Evolutionary conservation across 2,113 vertebrate genomes (phyloP).

Genomic region (Apteryx owenii): DNA sequence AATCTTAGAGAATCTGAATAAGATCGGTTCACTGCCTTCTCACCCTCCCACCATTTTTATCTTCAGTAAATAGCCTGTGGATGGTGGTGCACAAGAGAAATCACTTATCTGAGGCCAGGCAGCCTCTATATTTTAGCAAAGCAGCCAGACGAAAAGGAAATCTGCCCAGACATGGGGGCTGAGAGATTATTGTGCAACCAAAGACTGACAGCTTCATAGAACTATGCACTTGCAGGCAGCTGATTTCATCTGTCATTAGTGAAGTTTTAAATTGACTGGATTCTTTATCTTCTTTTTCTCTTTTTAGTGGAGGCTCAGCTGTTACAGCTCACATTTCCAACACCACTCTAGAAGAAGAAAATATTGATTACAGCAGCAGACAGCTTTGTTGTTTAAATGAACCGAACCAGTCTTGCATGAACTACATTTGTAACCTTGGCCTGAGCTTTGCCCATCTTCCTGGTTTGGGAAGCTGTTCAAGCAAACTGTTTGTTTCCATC

Average conservation of each 20-base stretch:
- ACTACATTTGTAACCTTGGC: background rate
- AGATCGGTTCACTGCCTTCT: constrained; percentile 25
- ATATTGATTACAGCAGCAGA: background rate
- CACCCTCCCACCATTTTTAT: constrained; percentile 5
- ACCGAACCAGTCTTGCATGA: background rate
- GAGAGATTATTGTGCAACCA: constrained; percentile 19
- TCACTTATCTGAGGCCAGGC: constrained; percentile 15
- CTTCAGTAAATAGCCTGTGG: background rate
- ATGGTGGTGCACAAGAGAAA: background rate
- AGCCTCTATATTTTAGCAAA: constrained; percentile 52
- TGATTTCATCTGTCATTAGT: constrained; percentile 32
- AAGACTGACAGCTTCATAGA: constrained; percentile 46
- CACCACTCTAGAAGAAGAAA: background rate
- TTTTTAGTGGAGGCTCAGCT: background rate
- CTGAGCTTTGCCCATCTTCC: background rate
- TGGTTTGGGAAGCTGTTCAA: constrained; percentile 17
- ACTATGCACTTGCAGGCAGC: background rate
- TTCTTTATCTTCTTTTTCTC: background rate
- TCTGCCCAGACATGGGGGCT: background rate
- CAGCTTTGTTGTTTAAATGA: background rate
- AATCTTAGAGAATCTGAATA: background rate
- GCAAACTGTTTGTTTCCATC: background rate
- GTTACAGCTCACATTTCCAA: background rate
- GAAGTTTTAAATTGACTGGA: background rate
- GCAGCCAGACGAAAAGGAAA: constrained; percentile 58